phyloP scores from a whole-genome alignment of 2,797 vertebrate genomes.

The Sparidentex hasta region DNA sequence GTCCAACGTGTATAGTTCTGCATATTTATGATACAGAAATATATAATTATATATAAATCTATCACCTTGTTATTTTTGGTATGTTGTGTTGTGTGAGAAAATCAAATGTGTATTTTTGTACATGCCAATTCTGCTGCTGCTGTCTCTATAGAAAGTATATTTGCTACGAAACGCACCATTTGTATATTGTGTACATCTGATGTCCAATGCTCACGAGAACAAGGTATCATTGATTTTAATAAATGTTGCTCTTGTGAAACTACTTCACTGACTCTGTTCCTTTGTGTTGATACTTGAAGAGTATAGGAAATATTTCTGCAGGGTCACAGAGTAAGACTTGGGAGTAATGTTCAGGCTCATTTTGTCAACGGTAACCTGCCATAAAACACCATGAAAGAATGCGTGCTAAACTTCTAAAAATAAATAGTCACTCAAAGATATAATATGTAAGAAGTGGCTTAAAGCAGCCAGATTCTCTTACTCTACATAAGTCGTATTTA shows the following conservation, averaged over 20 bases:
- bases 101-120: slow-evolving; percentile 96
- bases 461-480: too few species aligned
- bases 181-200: slow-evolving; percentile 80
- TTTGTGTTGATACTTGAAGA: accelerated
- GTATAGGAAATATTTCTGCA: background rate
- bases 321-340: background rate
- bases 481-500: too few species aligned
- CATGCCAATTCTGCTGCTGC: slow-evolving; percentile 93
- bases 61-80: slow-evolving; percentile 79
- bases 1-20: slow-evolving; percentile 86
- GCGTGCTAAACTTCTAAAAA: too few species aligned
- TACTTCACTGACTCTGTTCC: slow-evolving; percentile 21
- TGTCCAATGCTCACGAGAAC: slow-evolving; percentile 67
- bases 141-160: slow-evolving; percentile 86
- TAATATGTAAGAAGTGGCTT: too few species aligned
- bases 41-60: slow-evolving; percentile 86
- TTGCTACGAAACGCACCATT: slow-evolving; percentile 80
- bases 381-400: background rate
- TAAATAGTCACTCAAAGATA: too few species aligned
- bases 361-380: background rate
- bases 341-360: background rate
- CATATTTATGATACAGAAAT: slow-evolving; percentile 90
- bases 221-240: slow-evolving; percentile 70
- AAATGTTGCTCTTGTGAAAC: slow-evolving; percentile 77
- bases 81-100: slow-evolving; percentile 82